Conservation (phyloP, 2,113 vertebrate genomes). For the Rattus rattus region DNA sequence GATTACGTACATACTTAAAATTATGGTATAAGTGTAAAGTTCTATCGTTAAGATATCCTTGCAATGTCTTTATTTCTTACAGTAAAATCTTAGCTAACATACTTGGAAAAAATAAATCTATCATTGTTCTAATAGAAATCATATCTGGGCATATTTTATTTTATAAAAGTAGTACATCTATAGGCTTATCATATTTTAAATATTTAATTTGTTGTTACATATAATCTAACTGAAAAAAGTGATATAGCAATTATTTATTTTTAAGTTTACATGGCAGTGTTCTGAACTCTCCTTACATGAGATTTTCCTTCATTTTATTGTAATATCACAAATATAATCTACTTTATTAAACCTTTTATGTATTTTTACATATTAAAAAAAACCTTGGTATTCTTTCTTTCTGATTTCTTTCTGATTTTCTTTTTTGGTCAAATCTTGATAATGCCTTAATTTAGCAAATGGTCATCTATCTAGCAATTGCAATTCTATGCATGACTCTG, state of each 20-base stretch:
- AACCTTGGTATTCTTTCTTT: background rate
- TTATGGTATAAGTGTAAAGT: background rate
- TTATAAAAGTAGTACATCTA: constrained; percentile 1
- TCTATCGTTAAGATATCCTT: background rate
- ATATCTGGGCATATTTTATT: background rate
- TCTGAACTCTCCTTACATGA: background rate
- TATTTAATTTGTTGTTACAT: constrained; percentile 28
- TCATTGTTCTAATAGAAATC: background rate
- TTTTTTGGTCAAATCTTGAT: background rate
- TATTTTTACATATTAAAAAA: background rate
- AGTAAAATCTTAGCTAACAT: background rate
- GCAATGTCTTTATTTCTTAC: constrained; percentile 34
- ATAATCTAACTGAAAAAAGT: background rate
- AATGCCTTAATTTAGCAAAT: background rate
- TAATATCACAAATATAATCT: background rate
- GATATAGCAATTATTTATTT: background rate
- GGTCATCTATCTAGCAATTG: background rate
- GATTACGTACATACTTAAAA: constrained; percentile 30
- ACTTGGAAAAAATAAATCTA: constrained; percentile 20
- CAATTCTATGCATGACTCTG: background rate
- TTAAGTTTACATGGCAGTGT: background rate
- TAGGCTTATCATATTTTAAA: constrained; percentile 14
- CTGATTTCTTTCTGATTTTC: too few relatives aligned
- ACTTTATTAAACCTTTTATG: background rate
- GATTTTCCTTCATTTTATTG: background rate